A percentile compares a stretch with the other conserved stretches of the same genome.
Conservation (phyloP, 2,888 invertebrate genomes). For the Sericinus montela region DNA sequence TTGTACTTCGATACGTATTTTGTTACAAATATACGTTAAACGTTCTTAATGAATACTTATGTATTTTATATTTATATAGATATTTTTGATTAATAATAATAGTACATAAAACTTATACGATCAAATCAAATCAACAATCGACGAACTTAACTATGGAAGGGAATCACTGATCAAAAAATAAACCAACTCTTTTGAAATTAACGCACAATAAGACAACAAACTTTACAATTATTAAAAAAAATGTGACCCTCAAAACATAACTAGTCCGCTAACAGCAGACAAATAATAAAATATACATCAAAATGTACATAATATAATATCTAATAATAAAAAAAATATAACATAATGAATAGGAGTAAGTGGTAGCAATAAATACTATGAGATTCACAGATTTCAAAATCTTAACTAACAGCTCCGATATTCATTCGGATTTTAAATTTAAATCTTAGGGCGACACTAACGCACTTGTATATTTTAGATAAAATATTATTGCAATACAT, state of each 20-base stretch:
- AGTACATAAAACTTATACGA: slow-evolving; percentile 41
- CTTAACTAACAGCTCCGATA: slow-evolving; percentile 78
- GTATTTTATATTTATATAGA: slow-evolving; percentile 44
- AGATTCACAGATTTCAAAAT: slow-evolving; percentile 78
- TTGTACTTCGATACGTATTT: slow-evolving; percentile 79
- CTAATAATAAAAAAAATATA: slow-evolving; percentile 73
- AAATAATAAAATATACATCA: slow-evolving; percentile 79
- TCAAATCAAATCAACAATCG: slow-evolving; percentile 57
- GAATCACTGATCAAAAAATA: slow-evolving; percentile 58
- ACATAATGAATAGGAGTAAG: slow-evolving; percentile 75
- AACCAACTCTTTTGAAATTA: slow-evolving; percentile 60
- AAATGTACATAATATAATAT: slow-evolving; percentile 79
- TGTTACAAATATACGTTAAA: slow-evolving; percentile 65
- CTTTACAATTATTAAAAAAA: slow-evolving; percentile 66
- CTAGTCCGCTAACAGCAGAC: slow-evolving; percentile 62
- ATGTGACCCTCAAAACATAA: slow-evolving; percentile 72
- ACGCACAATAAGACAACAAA: slow-evolving; percentile 71
- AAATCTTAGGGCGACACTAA: slow-evolving; percentile 71
- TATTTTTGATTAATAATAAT: slow-evolving; percentile 38
- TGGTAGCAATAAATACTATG: slow-evolving; percentile 79
- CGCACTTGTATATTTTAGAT: slow-evolving; percentile 74
- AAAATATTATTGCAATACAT: slow-evolving; percentile 79
- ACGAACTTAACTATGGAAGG: slow-evolving; percentile 52
- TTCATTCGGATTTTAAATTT: slow-evolving; percentile 62
- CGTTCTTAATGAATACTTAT: slow-evolving; percentile 58